A percentile compares a stretch with the other conserved stretches of the same genome.
Conservation (phyloP, 2,113 vertebrate species). For the Pontoporia blainvillei region DNA sequence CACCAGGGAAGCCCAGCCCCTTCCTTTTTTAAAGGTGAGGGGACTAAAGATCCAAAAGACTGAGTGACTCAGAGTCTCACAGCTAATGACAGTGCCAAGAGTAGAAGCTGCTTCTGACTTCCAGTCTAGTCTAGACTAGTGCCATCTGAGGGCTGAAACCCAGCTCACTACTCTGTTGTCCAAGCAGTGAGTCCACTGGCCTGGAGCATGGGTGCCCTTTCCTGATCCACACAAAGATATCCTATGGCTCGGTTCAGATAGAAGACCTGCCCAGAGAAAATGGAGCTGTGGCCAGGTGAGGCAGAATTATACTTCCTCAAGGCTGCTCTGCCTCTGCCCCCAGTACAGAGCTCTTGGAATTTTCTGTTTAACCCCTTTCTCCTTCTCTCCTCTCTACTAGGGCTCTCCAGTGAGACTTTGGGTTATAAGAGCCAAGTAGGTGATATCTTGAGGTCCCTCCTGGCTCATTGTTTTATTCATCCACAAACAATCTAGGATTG, state of each 20-base stretch:
- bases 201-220: neutral
- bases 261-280: neutral
- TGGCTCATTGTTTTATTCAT: neutral
- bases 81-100: neutral
- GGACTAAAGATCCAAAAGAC: neutral
- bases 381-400: neutral
- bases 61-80: neutral
- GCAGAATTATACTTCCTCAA: neutral
- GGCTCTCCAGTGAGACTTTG: neutral
- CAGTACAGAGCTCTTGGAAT: neutral
- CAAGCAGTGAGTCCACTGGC: neutral
- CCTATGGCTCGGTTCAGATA: neutral
- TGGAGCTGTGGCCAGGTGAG: neutral
- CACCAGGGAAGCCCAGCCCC: neutral
- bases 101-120: neutral
- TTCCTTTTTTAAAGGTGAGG: neutral
- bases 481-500: neutral
- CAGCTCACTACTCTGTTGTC: neutral
- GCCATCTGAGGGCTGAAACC: neutral
- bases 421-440: neutral
- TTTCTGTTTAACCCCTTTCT: neutral
- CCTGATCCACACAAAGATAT: neutral
- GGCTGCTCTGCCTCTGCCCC: neutral
- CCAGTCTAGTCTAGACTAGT: neutral
- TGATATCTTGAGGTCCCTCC: neutral